Conservation (phyloP, 2,797 vertebrate genomes). For the Aeoliscus strigatus region DNA sequence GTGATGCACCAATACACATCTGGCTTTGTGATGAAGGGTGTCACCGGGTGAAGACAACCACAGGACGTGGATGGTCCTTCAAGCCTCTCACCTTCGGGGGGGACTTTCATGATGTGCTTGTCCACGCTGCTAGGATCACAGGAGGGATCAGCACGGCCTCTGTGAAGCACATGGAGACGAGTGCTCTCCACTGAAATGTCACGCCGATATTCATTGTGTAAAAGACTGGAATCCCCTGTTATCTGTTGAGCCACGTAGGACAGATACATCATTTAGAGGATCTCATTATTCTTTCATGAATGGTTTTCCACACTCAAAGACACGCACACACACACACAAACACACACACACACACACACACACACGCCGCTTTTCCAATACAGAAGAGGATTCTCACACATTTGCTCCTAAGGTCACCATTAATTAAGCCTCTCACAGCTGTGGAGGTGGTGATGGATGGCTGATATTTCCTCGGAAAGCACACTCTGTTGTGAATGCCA, state of each 20-base stretch:
- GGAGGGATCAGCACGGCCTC: constrained; percentile 2
- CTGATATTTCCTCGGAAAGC: constrained; percentile 42
- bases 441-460: constrained; percentile 45
- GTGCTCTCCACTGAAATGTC: constrained; percentile 53
- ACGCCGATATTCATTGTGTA: constrained; percentile 34
- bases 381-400: constrained; percentile 17
- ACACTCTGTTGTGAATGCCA: constrained; percentile 20
- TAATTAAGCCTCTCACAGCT: constrained; percentile 45
- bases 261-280: constrained; percentile 44
- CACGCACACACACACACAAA: too few relatives aligned
- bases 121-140: constrained; percentile 3
- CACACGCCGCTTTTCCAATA: constrained; percentile 4
- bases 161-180: constrained; percentile 30
- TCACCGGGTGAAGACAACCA: constrained; percentile 16
- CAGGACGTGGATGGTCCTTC: constrained; percentile 9
- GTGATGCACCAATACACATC: constrained; percentile 13
- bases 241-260: constrained; percentile 34
- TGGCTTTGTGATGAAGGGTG: constrained; percentile 3
- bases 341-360: constrained; percentile 8
- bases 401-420: constrained; percentile 50
- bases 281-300: constrained; percentile 60
- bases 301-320: constrained; percentile 15
- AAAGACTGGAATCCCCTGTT: constrained; percentile 30
- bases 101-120: constrained; percentile 8
- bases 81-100: constrained; percentile 11